These are phyloP conservation scores for Acronicta leporina DNA, from an alignment of 2,888 invertebrate species.

Conservation along the genomic window DNA sequence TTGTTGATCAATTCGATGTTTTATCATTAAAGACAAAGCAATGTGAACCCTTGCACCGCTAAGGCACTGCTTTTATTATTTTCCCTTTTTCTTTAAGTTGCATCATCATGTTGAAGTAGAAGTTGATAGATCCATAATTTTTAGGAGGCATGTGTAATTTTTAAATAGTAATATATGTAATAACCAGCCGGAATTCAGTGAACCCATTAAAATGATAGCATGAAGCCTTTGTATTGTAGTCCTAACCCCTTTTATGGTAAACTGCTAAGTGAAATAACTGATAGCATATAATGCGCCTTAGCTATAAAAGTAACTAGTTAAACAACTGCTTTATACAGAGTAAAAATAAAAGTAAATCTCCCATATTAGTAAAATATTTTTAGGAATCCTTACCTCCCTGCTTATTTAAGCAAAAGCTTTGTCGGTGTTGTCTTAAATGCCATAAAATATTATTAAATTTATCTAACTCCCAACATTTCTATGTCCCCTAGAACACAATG, in stretches of 20 bases:
- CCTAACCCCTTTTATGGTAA: constrained; percentile 15
- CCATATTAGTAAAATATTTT: constrained; percentile 33
- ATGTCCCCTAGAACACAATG: constrained; percentile 84
- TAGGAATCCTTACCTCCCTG: constrained; percentile 62
- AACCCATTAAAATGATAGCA: constrained; percentile 24
- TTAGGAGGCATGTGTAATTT: constrained; percentile 53
- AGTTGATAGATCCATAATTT: constrained; percentile 52
- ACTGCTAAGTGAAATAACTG: constrained; percentile 5
- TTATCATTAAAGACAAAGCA: constrained; percentile 70
- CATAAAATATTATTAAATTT: constrained; percentile 3
- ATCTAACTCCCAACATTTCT: constrained; percentile 47
- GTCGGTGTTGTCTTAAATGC: constrained; percentile 72
- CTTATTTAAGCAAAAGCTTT: constrained; percentile 80
- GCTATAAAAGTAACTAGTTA: constrained; percentile 17
- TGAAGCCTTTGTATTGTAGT: constrained; percentile 28
- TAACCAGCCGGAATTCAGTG: constrained; percentile 42
- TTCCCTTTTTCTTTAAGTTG: constrained; percentile 76
- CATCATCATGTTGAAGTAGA: constrained; percentile 74
- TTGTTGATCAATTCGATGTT: constrained; percentile 10
- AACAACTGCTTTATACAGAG: constrained; percentile 40
- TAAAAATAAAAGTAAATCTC: constrained; percentile 39
- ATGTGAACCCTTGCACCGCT: constrained; percentile 78
- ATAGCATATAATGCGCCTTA: constrained; percentile 17
- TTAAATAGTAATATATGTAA: constrained; percentile 21
- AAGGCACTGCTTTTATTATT: constrained; percentile 78